phyloP scores from a whole-genome alignment of 2,113 vertebrate species.

The Ammodytes dubius region DNA sequence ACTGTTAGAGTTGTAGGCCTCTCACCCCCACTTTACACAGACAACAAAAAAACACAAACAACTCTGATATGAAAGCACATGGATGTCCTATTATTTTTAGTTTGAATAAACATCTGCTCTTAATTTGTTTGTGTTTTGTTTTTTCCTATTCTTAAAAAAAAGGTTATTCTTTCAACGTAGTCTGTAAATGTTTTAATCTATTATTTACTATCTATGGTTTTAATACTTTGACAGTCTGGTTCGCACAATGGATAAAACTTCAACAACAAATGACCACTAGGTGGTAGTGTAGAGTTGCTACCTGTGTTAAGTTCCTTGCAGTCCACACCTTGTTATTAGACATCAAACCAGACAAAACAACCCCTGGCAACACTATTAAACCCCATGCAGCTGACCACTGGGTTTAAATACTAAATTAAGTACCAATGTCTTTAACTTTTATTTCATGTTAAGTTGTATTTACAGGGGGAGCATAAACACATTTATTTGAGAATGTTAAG shows the following conservation, averaged over 20 bases:
- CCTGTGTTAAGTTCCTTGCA: too few relatives aligned
- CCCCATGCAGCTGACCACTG: not conserved
- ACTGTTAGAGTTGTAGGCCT: not conserved
- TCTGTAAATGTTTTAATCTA: not conserved
- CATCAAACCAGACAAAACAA: not conserved
- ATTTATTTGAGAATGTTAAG: not conserved
- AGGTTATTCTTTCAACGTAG: not conserved
- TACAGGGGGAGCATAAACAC: too few relatives aligned
- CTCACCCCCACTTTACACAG: not conserved
- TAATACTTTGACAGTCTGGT: not conserved
- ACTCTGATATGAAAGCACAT: not conserved
- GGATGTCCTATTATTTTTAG: not conserved
- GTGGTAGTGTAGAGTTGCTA: constrained; percentile 39
- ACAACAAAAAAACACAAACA: not conserved
- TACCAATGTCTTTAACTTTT: not conserved
- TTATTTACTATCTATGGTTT: too few relatives aligned
- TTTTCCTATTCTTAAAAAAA: not conserved
- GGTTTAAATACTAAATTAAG: not conserved
- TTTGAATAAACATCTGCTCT: not conserved
- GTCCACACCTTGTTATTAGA: not conserved
- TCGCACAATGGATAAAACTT: not conserved
- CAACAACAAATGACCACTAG: constrained; percentile 49
- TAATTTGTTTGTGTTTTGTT: not conserved
- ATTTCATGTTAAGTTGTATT: too few relatives aligned
- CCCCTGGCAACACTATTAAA: not conserved